A percentile compares a stretch with the other conserved stretches of the same genome.
These are phyloP conservation scores for Nesometra sesokonis DNA, from an alignment of 35 echinoderm and acorn worm genomes.

Conservation along the genomic window DNA sequence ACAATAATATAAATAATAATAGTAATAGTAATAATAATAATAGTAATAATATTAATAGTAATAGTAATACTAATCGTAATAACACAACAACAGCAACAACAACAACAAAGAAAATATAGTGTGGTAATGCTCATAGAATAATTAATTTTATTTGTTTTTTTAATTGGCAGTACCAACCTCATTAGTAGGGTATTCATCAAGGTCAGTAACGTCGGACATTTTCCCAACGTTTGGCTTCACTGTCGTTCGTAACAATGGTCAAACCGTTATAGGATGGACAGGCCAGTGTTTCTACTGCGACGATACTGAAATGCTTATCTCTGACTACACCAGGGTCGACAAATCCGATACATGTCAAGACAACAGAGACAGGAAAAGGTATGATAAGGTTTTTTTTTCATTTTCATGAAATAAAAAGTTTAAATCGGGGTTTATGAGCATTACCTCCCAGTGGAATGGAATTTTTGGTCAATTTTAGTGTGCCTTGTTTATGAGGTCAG, in stretches of 20 bases:
- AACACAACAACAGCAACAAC: too few species aligned
- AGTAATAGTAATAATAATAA: too few species aligned
- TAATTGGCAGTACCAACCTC: not conserved
- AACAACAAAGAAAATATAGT: too few species aligned
- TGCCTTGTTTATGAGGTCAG: too few species aligned
- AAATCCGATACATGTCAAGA: not conserved
- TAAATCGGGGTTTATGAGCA: too few species aligned
- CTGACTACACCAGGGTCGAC: not conserved
- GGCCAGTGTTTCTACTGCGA: slow-evolving; percentile 3
- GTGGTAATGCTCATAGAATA: not conserved
- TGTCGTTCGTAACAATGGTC: slow-evolving; percentile 4
- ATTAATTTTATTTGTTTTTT: not conserved
- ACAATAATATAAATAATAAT: too few species aligned
- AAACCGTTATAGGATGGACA: not conserved
- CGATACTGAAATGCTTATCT: not conserved
- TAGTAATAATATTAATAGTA: too few species aligned
- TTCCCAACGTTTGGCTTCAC: slow-evolving; percentile 9
- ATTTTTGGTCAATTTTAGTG: too few species aligned
- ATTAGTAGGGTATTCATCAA: not conserved
- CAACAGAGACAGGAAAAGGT: not conserved
- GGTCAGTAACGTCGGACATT: not conserved
- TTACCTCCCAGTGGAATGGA: too few species aligned
- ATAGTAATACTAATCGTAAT: too few species aligned
- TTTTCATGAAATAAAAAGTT: too few species aligned
- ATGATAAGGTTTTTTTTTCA: not conserved